Evolutionary conservation across 2,888 invertebrate genomes (phyloP).

Genomic region (Eueremaeus valkanovi): DNA sequence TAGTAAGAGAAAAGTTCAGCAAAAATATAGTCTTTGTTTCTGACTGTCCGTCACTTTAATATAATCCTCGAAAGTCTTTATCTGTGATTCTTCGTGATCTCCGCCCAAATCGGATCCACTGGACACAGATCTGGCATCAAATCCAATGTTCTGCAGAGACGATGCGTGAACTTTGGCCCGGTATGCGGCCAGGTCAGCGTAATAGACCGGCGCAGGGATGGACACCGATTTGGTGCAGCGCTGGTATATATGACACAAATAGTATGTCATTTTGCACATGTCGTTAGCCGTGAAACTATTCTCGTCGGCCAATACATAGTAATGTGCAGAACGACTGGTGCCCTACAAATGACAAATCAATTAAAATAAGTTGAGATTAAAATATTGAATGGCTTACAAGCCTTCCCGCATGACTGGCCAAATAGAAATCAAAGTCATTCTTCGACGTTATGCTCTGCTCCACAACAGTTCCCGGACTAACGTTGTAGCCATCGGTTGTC

Average conservation of each 20-base stretch:
- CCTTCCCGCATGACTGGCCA: conserved; percentile 63
- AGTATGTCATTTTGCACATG: conserved; percentile 43
- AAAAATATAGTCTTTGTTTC: neutral
- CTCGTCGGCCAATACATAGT: conserved; percentile 43
- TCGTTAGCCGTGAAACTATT: conserved; percentile 40
- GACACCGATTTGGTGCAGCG: conserved; percentile 48
- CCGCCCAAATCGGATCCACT: neutral
- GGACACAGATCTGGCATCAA: neutral
- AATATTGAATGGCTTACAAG: conserved; percentile 51
- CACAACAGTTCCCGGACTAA: conserved; percentile 79
- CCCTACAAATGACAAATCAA: conserved; percentile 51
- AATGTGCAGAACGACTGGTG: conserved; percentile 42
- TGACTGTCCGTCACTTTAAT: neutral
- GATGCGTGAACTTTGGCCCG: conserved; percentile 39
- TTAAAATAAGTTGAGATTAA: neutral
- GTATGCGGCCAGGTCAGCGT: conserved; percentile 42
- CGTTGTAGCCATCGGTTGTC: conserved; percentile 55
- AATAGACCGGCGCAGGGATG: conserved; percentile 49
- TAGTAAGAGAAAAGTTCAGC: too few species aligned
- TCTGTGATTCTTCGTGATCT: neutral
- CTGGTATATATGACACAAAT: conserved; percentile 48
- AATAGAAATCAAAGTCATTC: conserved; percentile 78
- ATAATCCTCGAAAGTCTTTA: too few species aligned
- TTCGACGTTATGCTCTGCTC: conserved; percentile 80
- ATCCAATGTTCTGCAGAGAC: too few species aligned